Evolutionary conservation across 2,797 vertebrate genomes (phyloP).

Genomic region (Rhinella marina): DNA sequence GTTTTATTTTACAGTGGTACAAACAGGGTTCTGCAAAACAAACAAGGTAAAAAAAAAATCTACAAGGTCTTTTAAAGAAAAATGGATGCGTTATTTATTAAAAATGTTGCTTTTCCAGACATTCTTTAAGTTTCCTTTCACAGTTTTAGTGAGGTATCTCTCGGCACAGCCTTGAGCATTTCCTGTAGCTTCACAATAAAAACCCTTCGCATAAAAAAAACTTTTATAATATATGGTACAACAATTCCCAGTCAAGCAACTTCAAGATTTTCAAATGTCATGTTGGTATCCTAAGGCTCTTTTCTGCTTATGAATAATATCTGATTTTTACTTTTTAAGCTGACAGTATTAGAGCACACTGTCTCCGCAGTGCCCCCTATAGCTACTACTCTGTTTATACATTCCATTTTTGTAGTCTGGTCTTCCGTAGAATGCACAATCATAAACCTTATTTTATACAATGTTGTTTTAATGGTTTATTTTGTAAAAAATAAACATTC

Average conservation of each 20-base stretch:
- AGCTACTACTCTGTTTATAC: slow-evolving; percentile 2
- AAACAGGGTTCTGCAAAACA: slow-evolving; percentile 22
- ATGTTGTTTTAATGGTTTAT: background rate
- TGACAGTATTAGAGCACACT: slow-evolving; percentile 32
- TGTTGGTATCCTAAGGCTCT: slow-evolving; percentile 59
- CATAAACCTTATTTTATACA: background rate
- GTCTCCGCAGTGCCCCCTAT: slow-evolving; percentile 48
- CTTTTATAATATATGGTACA: slow-evolving; percentile 58
- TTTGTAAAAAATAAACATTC: background rate
- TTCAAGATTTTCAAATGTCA: slow-evolving; percentile 61
- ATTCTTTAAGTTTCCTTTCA: slow-evolving; percentile 58
- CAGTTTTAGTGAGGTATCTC: slow-evolving; percentile 58
- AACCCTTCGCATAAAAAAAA: slow-evolving; percentile 61
- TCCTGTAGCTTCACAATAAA: slow-evolving; percentile 59
- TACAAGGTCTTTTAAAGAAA: slow-evolving; percentile 56
- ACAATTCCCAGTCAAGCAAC: slow-evolving; percentile 58
- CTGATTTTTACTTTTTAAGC: slow-evolving; percentile 55
- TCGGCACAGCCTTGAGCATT: slow-evolving; percentile 60
- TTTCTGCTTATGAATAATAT: slow-evolving; percentile 59
- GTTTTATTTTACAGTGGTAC: background rate
- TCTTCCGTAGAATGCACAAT: background rate
- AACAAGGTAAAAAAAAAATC: slow-evolving; percentile 25
- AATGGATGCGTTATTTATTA: slow-evolving; percentile 56
- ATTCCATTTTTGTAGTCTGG: background rate
- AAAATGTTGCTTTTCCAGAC: slow-evolving; percentile 52